Conservation (phyloP, 2,888 invertebrate genomes). For the Pristionchus japonicus region DNA sequence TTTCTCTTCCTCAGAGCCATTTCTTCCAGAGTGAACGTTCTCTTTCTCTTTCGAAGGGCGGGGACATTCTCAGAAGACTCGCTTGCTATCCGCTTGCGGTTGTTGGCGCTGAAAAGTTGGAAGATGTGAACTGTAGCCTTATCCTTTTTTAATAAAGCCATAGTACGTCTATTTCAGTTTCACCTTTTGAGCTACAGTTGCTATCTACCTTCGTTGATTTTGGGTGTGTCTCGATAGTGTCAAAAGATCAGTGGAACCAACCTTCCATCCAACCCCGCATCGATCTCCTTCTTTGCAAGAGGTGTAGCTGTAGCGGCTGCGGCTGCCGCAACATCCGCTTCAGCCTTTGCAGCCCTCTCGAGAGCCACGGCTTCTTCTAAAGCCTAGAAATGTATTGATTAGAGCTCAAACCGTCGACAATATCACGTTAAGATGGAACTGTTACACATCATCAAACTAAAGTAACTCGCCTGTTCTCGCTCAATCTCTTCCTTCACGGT, state of each 20-base stretch:
- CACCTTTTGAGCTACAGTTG: background rate
- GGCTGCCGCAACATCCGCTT: background rate
- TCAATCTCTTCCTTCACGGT: constrained; percentile 21
- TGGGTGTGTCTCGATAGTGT: background rate
- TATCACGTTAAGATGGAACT: background rate
- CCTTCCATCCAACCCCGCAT: background rate
- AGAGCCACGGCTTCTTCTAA: background rate
- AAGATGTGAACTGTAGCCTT: too few relatives aligned
- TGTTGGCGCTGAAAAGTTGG: background rate
- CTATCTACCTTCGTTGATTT: background rate
- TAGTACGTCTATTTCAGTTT: too few relatives aligned
- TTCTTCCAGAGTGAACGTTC: constrained; percentile 16
- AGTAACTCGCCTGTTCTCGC: background rate
- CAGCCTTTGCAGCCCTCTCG: background rate
- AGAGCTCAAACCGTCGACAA: background rate
- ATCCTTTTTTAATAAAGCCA: too few relatives aligned
- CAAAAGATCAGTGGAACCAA: background rate
- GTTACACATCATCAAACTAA: background rate
- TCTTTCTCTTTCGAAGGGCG: background rate
- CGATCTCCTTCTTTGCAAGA: background rate
- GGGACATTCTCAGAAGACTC: background rate
- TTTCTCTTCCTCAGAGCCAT: constrained; percentile 27
- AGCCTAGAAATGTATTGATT: background rate
- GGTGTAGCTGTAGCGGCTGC: background rate
- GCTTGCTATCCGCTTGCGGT: background rate